These are phyloP conservation scores for Drosophila maculinotata DNA, from an alignment of 2,888 invertebrate species.

Conservation along the genomic window DNA sequence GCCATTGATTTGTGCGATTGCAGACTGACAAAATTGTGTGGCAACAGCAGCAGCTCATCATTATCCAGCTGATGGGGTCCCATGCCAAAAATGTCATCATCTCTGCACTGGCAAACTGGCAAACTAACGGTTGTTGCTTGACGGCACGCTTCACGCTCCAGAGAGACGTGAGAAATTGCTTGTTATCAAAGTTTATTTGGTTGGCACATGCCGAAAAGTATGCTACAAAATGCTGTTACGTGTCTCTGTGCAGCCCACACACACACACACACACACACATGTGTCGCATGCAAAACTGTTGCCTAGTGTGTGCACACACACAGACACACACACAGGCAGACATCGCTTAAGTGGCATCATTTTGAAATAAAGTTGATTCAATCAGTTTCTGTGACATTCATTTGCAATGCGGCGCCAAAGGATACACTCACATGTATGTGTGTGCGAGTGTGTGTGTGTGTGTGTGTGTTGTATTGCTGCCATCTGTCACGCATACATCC, in stretches of 20 bases:
- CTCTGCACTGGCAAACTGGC: slow-evolving; percentile 33
- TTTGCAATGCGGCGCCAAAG: slow-evolving; percentile 49
- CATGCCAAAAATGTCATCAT: slow-evolving; percentile 18
- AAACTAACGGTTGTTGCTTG: slow-evolving; percentile 37
- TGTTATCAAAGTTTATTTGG: slow-evolving; percentile 83
- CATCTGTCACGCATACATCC: slow-evolving; percentile 73
- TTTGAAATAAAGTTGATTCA: slow-evolving; percentile 86
- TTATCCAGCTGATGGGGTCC: slow-evolving; percentile 31
- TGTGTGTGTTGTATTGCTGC: slow-evolving; percentile 48
- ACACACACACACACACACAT: slow-evolving; percentile 7
- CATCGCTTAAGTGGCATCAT: slow-evolving; percentile 84
- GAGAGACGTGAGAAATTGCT: slow-evolving; percentile 83
- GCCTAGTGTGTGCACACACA: slow-evolving; percentile 28
- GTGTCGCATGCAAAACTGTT: slow-evolving; percentile 68
- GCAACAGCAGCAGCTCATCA: slow-evolving; percentile 38
- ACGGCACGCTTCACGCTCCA: slow-evolving; percentile 58
- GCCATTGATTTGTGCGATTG: slow-evolving; percentile 46
- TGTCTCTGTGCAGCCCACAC: slow-evolving; percentile 33
- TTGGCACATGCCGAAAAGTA: slow-evolving; percentile 77
- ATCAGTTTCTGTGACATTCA: slow-evolving; percentile 74
- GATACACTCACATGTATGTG: slow-evolving; percentile 22
- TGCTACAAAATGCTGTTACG: slow-evolving; percentile 62
- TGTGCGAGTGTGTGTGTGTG: slow-evolving; percentile 25
- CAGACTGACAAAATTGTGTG: slow-evolving; percentile 25
- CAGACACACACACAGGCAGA: slow-evolving; percentile 15